phyloP scores from a whole-genome alignment of 2,888 invertebrate genomes.

The Agriopis leucophaearia region DNA sequence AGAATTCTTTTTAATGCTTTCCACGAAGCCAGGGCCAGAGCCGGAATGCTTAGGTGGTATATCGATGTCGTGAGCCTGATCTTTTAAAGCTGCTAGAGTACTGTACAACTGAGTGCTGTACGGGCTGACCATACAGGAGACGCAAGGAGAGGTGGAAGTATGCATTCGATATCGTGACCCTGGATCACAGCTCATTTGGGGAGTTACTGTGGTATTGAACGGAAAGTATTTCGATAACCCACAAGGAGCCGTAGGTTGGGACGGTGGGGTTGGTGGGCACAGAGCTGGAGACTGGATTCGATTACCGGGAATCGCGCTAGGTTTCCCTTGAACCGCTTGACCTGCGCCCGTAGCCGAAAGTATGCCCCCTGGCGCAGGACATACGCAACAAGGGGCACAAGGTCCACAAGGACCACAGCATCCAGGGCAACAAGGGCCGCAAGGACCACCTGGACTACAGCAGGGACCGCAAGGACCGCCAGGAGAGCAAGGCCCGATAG shows the following conservation, averaged over 20 bases:
- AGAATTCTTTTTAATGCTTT: constrained; percentile 14
- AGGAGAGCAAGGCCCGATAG: constrained; percentile 49
- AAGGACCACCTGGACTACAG: constrained; percentile 13
- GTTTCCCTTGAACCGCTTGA: constrained; percentile 12
- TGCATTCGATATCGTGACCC: constrained; percentile 23
- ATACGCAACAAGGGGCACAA: constrained; percentile 34
- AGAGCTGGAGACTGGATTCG: constrained; percentile 39
- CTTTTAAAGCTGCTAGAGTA: constrained; percentile 36
- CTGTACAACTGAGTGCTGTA: constrained; percentile 47
- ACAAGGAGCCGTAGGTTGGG: constrained; percentile 22
- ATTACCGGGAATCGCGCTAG: constrained; percentile 37
- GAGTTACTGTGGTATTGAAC: constrained; percentile 45
- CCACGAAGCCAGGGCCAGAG: constrained; percentile 6
- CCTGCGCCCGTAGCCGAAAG: not conserved
- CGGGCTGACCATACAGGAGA: constrained; percentile 43
- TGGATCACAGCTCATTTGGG: constrained; percentile 30
- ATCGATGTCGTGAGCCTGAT: not conserved
- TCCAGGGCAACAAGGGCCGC: constrained; percentile 20
- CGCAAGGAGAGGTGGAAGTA: constrained; percentile 35
- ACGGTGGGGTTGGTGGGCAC: constrained; percentile 1
- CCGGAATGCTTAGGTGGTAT: not conserved
- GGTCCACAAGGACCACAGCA: constrained; percentile 46
- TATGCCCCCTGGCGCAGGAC: constrained; percentile 15
- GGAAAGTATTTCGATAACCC: constrained; percentile 60
- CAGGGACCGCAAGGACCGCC: constrained; percentile 49